Base-by-base conservation (phyloP, 2,113 vertebrate genomes). In the Anhinga anhinga region DNA sequence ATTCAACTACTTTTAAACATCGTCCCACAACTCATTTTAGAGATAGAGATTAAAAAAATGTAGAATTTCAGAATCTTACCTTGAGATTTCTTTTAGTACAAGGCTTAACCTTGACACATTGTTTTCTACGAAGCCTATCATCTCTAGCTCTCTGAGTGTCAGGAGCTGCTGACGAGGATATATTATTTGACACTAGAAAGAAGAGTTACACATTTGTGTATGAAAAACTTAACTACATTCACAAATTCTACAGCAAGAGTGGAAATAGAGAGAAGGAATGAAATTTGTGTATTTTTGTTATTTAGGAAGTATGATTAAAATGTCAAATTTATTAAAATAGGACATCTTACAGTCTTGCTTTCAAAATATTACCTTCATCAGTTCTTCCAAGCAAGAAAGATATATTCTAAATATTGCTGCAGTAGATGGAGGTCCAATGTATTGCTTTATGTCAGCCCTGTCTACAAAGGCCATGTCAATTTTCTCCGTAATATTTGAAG, bases 381-480 rank as follows among this genome's bases (percentile, higher is more conserved):
- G 98, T 81, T 99, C 99, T 94, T 99, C 99, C 88, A 99, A 90
- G 78, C 99, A 99, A 26, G 99, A 99, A 62, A 99, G 98, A 95
- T 99, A 99, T 96, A 99, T 99, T 97, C 97, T 99, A 95, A 99
- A 99, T 97, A 99, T 99, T 95, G 99, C 99, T 29, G 98, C 98
- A 22, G 97, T 95, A 7, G 99, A 99, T 7, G 99, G 99, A 1
- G 98, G 99, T 29, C 99, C 99, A 10, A 99, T 98, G 76, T 99
- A 99, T 90, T 99, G 99, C 95, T 99, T 99, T 97, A 99, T 99
- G 97, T 99, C 99, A 16, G 99, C 99, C 95, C 99, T 97, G 97
- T 99, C 99, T 96, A 99, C 99, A 91, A 99, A 99, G 30, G 99
- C 99, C 98, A 99, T 95, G 88, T 99, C 99, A 26, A 99, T 99